A percentile compares a stretch with the other conserved stretches of the same genome.
Evolutionary conservation across 2,113 vertebrate genomes (phyloP).

Genomic region (Plotosus lineatus): DNA sequence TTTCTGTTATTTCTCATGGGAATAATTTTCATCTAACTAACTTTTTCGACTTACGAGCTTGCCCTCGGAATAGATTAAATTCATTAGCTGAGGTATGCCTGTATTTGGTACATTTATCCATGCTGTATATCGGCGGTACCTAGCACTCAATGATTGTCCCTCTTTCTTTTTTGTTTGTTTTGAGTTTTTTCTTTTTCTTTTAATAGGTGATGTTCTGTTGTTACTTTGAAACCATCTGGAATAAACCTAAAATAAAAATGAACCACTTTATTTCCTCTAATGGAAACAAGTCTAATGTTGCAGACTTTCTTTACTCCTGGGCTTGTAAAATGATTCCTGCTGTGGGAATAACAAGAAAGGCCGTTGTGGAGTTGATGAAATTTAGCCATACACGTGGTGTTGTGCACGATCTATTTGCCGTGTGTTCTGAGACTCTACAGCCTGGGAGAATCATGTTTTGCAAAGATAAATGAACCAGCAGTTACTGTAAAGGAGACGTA

Average conservation of each 20-base stretch:
- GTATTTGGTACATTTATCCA: no score
- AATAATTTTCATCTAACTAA: no score
- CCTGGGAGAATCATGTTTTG: not conserved
- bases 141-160: no score
- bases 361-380: not conserved
- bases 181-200: no score
- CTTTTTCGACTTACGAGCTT: no score
- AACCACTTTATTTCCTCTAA: not conserved
- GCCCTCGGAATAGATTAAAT: no score
- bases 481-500: not conserved
- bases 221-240: not conserved
- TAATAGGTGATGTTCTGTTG: not conserved
- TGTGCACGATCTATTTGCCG: not conserved
- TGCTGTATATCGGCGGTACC: no score
- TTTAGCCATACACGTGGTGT: not conserved
- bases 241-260: not conserved
- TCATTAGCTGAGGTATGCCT: no score
- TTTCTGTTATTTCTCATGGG: no score
- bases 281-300: not conserved
- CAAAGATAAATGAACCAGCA: slow-evolving; percentile 7
- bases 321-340: not conserved
- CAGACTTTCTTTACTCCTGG: not conserved
- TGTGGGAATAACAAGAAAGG: not conserved
- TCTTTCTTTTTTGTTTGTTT: no score
- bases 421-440: not conserved